Conservation (phyloP, 2,113 vertebrate genomes). For the Macroglossus sobrinus region DNA sequence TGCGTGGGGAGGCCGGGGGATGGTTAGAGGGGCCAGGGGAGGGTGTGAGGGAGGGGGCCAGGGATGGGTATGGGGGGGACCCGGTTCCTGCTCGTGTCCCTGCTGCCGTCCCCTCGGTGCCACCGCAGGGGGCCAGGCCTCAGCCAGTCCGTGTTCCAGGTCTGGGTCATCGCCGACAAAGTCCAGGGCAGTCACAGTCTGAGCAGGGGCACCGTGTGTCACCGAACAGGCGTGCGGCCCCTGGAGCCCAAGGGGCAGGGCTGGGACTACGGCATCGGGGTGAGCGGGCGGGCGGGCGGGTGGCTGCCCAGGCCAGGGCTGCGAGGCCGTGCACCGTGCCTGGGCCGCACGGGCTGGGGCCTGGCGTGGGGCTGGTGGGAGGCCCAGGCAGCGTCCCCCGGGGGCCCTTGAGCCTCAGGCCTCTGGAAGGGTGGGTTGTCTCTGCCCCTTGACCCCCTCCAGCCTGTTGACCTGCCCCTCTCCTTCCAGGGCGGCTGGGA, state of each 20-base stretch:
- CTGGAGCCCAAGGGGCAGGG: slow-evolving; percentile 89
- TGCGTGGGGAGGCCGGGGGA: too few species aligned
- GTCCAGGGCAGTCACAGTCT: slow-evolving; percentile 96
- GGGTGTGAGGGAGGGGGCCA: fast-evolving
- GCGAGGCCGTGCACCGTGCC: fast-evolving
- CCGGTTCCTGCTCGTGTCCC: neutral
- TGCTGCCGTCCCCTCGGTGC: fast-evolving
- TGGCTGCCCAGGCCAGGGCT: neutral
- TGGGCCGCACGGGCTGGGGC: fast-evolving
- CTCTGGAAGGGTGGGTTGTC: neutral
- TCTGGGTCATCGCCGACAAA: slow-evolving; percentile 98
- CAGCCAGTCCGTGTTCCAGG: slow-evolving; percentile 79
- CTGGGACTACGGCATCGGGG: slow-evolving; percentile 99
- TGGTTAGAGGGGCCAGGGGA: too few species aligned
- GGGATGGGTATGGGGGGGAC: fast-evolving
- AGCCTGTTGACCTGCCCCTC: fast-evolving
- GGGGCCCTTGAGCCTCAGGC: neutral
- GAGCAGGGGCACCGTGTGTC: slow-evolving; percentile 96
- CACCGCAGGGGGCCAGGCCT: fast-evolving
- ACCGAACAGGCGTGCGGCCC: slow-evolving; percentile 89
- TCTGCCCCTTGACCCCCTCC: fast-evolving
- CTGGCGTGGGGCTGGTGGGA: neutral
- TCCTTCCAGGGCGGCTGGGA: slow-evolving; percentile 94
- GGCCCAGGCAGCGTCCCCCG: fast-evolving
- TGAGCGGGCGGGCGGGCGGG: slow-evolving; percentile 75